Conservation (phyloP, 2,797 vertebrate genomes). For the Pyrocephalus nanus region DNA sequence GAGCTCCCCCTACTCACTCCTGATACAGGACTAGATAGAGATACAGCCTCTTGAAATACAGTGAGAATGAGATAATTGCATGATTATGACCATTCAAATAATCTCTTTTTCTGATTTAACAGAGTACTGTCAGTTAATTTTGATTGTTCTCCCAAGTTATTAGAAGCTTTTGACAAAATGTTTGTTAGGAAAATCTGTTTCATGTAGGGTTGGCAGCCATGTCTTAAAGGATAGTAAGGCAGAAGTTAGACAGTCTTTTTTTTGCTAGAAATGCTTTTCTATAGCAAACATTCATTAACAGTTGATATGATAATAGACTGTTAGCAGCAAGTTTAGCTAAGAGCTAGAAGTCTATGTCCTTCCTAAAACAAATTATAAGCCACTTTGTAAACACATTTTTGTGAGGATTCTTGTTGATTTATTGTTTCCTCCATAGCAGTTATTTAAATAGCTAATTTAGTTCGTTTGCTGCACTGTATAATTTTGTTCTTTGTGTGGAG, state of each 20-base stretch:
- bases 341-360: constrained; percentile 75
- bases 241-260: constrained; percentile 48
- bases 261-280: constrained; percentile 52
- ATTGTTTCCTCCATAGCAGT: constrained; percentile 78
- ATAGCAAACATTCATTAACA: constrained; percentile 75
- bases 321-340: constrained; percentile 75
- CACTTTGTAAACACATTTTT: constrained; percentile 78
- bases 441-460: constrained; percentile 81
- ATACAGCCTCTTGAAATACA: constrained; percentile 73
- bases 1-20: constrained; percentile 79
- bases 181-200: constrained; percentile 71
- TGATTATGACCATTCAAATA: constrained; percentile 76
- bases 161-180: constrained; percentile 69
- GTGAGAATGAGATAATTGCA: constrained; percentile 77
- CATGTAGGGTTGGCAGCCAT: background rate
- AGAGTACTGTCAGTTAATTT: constrained; percentile 74
- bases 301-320: constrained; percentile 73
- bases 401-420: constrained; percentile 78
- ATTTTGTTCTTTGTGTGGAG: constrained; percentile 75
- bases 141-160: constrained; percentile 69
- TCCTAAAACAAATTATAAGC: constrained; percentile 78
- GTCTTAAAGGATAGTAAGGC: constrained; percentile 17
- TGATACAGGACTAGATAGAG: constrained; percentile 72
- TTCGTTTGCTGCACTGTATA: constrained; percentile 73
- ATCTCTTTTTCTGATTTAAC: constrained; percentile 69